phyloP scores from a whole-genome alignment of 2,113 vertebrate species.

The Mesocricetus auratus region DNA sequence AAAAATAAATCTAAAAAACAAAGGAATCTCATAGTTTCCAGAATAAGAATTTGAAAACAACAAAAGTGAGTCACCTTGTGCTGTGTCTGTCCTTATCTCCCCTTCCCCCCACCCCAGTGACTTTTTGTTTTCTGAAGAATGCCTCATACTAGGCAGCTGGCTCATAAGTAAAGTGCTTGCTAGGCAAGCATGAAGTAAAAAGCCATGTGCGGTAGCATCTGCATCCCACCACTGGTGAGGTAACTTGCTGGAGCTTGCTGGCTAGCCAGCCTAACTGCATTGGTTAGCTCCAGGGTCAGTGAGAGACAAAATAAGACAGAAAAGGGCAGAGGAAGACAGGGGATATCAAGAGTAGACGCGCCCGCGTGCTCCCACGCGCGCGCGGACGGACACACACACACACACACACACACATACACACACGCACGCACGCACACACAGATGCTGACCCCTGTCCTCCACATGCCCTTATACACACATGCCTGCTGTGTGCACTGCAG shows the following conservation, averaged over 20 bases:
- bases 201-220: neutral
- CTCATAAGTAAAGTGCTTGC: neutral
- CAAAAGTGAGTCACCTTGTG: neutral
- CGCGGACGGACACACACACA: too few relatives aligned
- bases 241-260: neutral
- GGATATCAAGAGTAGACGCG: neutral
- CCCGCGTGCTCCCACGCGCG: too few relatives aligned
- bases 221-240: too few relatives aligned
- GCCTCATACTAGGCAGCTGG: neutral
- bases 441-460: neutral
- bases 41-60: neutral
- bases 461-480: too few relatives aligned
- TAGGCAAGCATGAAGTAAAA: neutral
- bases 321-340: neutral
- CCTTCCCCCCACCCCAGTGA: neutral
- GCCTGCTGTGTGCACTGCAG: neutral
- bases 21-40: neutral
- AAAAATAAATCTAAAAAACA: neutral
- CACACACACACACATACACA: too few relatives aligned
- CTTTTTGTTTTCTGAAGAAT: neutral
- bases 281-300: neutral
- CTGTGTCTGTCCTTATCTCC: neutral
- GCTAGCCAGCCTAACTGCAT: neutral
- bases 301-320: neutral
- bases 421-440: too few relatives aligned